Evolutionary conservation across 35 echinoderm and acorn worm species (phyloP), one percentile per base, ranked within the genome.

Genomic region (Lytechinus variegatus): DNA sequence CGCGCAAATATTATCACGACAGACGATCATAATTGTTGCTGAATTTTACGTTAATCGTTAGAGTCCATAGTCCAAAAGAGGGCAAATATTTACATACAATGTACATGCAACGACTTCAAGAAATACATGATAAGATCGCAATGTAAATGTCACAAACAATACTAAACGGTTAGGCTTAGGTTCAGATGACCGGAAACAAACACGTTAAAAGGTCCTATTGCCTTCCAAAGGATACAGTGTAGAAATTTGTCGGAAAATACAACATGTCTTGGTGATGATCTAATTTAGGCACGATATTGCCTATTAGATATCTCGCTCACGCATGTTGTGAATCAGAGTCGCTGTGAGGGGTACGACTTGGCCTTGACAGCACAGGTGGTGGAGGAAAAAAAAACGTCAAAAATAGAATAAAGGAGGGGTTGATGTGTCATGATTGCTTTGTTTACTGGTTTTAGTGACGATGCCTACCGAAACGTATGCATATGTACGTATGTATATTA

Each of bases 321-420:
- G 88, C 88, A 90, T 90, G 88, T 90, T 90, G 88, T 90, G 88
- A 90, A 44, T 90, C 29, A 90, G 29, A 28, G 29, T 9, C 88
- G 29, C 88, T 90, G 88, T 90, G 88, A 90, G 88, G 88, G 88
- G 88, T 90, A 90, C 10, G 88, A 90, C 88, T 21, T 21, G 66
- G 66, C 66, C 66, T 79, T 79, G 66, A n/a, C 66, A 79, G 66
- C 66, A 79, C 66, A 79, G 66, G 66, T 79, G 66, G 66, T 19
- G 66, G 66, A 79, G 5, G 24, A 79, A 79, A 71, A 16, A 66
- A 71, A 71, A 71, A 21, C 61, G 24, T 71, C 14, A 21, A 79
- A 79, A 79, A 79, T 79, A 79, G 66, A 24, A 7, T 79, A 24
- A n/a, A 24, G 24, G 33, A 79, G 21, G 8, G 66, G 66, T 79